Conservation (phyloP, 2,113 vertebrate genomes). For the Apteryx owenii region DNA sequence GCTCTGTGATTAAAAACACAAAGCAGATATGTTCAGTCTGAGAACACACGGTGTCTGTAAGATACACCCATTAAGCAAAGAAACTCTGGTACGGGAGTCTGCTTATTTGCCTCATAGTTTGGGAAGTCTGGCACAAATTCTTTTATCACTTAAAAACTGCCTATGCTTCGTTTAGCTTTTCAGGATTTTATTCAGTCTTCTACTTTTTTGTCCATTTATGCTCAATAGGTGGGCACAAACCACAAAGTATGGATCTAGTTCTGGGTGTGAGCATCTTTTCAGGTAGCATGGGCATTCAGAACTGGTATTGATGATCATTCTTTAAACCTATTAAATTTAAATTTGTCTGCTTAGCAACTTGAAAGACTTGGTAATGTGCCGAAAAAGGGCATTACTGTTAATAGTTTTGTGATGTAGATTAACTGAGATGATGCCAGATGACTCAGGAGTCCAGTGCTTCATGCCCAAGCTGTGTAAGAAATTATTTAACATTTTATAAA, state of each 20-base stretch:
- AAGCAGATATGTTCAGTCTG: not conserved
- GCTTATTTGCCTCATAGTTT: not conserved
- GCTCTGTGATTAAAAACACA: conserved; percentile 77
- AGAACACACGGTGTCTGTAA: not conserved
- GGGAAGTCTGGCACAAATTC: not conserved
- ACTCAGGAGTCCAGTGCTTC: not conserved
- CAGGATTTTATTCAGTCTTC: not conserved
- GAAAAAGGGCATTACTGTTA: not conserved
- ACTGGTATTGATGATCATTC: not conserved
- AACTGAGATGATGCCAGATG: not conserved
- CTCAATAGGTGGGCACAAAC: not conserved
- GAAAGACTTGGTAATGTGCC: not conserved
- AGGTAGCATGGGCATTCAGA: not conserved
- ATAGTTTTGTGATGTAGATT: not conserved
- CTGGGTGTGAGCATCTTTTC: not conserved
- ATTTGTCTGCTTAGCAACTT: not conserved
- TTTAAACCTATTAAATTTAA: not conserved
- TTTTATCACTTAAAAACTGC: not conserved
- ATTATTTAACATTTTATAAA: not conserved
- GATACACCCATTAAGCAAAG: not conserved
- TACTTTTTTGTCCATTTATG: not conserved
- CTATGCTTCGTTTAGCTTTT: not conserved
- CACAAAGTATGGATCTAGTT: not conserved
- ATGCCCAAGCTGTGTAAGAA: not conserved
- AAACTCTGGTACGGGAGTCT: not conserved